Evolutionary conservation across 2,888 invertebrate genomes (phyloP), one percentile per base, ranked within the genome.

Genomic region (Ditula angustiorana): DNA sequence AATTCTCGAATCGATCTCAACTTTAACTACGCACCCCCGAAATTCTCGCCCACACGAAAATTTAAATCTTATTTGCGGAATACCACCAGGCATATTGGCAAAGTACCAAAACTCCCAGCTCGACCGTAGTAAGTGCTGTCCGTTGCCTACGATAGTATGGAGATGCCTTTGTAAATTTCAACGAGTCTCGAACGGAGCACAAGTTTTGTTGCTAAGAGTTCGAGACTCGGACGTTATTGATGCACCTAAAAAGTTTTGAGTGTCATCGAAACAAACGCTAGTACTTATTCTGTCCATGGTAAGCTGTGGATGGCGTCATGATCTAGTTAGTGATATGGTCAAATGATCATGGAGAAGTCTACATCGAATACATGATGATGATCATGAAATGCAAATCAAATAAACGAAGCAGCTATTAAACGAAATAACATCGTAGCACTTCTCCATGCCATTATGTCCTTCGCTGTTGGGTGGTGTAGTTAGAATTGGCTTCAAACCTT

Each of bases 51-150:
- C 46, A 44, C 50, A 33, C 44, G 57, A 52, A 33, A 58, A 90
- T 90, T 91, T 90, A 89, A 90, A 91, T 91, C 89, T 90, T 90
- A 90, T 90, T 86, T 86, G 76, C 82, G 77, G 77, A 75, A 74
- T 77, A 74, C 78, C 80, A 77, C 81, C 80, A 75, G 78, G 77
- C 77, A 74, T 81, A 78, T 84, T 88, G 87, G 87, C 88, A 83
- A 66, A 70, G 74, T 76, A 83, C 87, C 87, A 86, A 86, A 75
- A 78, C 53, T 28, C 74, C 76, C 76, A 73, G 72, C 78, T 74
- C 71, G 76, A 76, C 77, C 79, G 79, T 81, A 77, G 77, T 77
- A 69, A 77, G 71, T 76, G 78, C 80, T 76, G 73, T 78, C 78
- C 63, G 41, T 44, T 56, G 63, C 73, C 71, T 79, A 72, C 69